phyloP scores from a whole-genome alignment of 2,888 invertebrate species.

The Caenorhabditis afra region DNA sequence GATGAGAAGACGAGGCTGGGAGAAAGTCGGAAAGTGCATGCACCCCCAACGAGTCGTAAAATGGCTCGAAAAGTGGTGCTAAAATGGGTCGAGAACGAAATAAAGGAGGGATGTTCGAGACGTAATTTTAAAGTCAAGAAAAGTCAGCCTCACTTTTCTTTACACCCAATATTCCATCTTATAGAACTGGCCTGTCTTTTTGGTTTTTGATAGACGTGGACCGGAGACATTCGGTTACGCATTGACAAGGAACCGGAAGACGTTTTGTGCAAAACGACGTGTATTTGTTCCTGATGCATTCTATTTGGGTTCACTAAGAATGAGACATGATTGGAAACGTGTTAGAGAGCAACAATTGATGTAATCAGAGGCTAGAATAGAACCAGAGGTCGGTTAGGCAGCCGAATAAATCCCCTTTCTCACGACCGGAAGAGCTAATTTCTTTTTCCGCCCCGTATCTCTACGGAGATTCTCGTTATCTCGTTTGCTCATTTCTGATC shows the following conservation, averaged over 20 bases:
- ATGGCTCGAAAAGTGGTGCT: slow-evolving; percentile 40
- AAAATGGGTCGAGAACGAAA: slow-evolving; percentile 2
- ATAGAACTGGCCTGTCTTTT: slow-evolving; percentile 13
- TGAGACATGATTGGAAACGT: neutral
- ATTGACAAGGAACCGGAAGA: no score
- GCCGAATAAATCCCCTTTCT: slow-evolving; percentile 4
- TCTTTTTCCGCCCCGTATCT: slow-evolving; percentile 16
- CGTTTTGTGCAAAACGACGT: no score
- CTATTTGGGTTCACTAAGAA: neutral
- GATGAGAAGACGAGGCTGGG: slow-evolving; percentile 36
- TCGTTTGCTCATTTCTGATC: slow-evolving; percentile 32
- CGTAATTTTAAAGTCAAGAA: slow-evolving; percentile 18
- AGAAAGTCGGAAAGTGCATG: slow-evolving; percentile 52
- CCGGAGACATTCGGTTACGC: neutral
- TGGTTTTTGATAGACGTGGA: slow-evolving; percentile 9
- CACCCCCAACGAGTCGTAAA: slow-evolving; percentile 46
- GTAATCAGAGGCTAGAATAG: slow-evolving; percentile 40
- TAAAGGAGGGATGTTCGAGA: slow-evolving; percentile 13
- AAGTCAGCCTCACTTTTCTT: neutral
- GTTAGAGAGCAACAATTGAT: slow-evolving; percentile 47
- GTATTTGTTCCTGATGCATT: neutral
- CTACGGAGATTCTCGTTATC: slow-evolving; percentile 27
- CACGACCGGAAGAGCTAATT: slow-evolving; percentile 39
- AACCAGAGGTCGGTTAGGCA: slow-evolving; percentile 23
- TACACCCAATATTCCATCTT: no score